Conservation (phyloP, 2,888 invertebrate genomes). For the Aquatica leii region DNA sequence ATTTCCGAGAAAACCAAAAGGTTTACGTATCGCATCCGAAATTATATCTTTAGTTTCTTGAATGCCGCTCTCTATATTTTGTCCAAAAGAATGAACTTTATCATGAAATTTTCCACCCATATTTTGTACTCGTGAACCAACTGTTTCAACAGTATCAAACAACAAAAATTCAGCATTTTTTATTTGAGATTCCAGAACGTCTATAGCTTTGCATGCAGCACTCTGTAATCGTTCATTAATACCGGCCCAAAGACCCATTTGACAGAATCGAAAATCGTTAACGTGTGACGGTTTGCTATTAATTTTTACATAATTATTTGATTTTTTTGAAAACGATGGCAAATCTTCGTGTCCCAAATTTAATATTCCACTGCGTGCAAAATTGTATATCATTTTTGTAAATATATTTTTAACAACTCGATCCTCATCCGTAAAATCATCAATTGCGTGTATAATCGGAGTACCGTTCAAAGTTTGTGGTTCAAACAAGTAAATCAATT, state of each 20-base stretch:
- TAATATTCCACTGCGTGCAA: conserved; percentile 66
- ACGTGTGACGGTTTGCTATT: conserved; percentile 60
- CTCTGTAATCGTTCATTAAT: conserved; percentile 67
- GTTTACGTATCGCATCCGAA: neutral
- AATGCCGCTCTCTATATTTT: neutral
- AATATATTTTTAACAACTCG: conserved; percentile 71
- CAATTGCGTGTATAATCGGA: conserved; percentile 57
- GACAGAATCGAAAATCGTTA: conserved; percentile 68
- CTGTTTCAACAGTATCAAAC: conserved; percentile 37
- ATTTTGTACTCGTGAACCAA: neutral
- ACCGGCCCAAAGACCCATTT: conserved; percentile 75
- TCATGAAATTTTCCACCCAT: neutral
- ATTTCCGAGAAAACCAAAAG: neutral
- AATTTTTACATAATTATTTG: conserved; percentile 67
- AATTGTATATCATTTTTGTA: conserved; percentile 72
- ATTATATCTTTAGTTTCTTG: neutral
- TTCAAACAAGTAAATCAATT: conserved; percentile 76
- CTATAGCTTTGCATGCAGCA: conserved; percentile 62
- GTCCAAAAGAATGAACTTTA: neutral
- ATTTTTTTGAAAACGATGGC: conserved; percentile 57
- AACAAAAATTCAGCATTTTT: conserved; percentile 41
- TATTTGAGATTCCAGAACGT: conserved; percentile 46
- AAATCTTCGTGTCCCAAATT: conserved; percentile 56
- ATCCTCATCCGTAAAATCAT: conserved; percentile 64
- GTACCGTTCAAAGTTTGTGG: conserved; percentile 69